Conservation (phyloP, 2,888 invertebrate species). For the Agrotis clavis region DNA sequence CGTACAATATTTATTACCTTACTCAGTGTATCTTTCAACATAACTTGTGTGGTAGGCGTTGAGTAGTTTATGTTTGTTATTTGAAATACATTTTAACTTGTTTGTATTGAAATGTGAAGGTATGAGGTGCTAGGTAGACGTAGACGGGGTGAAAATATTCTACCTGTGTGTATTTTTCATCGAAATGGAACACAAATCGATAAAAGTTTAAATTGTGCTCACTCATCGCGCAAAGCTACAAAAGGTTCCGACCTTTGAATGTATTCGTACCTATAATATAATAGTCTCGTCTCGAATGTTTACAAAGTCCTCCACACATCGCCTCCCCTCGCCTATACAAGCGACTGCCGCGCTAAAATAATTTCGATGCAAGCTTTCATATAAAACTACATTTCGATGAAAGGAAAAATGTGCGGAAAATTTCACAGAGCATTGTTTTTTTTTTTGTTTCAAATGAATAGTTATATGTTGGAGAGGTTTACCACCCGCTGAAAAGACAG, state of each 20-base stretch:
- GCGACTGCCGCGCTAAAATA: constrained; percentile 69
- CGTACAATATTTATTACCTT: constrained; percentile 59
- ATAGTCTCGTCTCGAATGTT: constrained; percentile 81
- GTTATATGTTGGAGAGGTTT: constrained; percentile 28
- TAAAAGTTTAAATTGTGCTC: constrained; percentile 62
- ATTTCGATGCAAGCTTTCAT: constrained; percentile 69
- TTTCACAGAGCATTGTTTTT: constrained; percentile 48
- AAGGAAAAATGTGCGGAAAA: constrained; percentile 44
- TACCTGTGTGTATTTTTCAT: constrained; percentile 22
- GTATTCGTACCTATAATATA: constrained; percentile 67
- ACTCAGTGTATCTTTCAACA: constrained; percentile 62
- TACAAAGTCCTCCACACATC: constrained; percentile 79
- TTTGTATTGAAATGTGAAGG: constrained; percentile 30
- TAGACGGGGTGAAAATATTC: constrained; percentile 15
- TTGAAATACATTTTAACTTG: constrained; percentile 46
- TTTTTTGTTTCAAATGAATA: constrained; percentile 47
- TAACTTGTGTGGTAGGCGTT: constrained; percentile 63
- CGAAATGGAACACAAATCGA: constrained; percentile 52
- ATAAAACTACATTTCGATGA: constrained; percentile 64
- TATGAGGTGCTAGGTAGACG: neutral
- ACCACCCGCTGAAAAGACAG: constrained; percentile 37
- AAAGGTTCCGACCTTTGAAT: constrained; percentile 69
- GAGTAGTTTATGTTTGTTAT: constrained; percentile 61
- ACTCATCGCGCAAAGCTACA: constrained; percentile 64
- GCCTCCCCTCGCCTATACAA: constrained; percentile 67